Percentiles rank a stretch among this genome's conserved stretches.
phyloP scores from a whole-genome alignment of 2,113 vertebrate species.

The Dasyornis broadbenti region DNA sequence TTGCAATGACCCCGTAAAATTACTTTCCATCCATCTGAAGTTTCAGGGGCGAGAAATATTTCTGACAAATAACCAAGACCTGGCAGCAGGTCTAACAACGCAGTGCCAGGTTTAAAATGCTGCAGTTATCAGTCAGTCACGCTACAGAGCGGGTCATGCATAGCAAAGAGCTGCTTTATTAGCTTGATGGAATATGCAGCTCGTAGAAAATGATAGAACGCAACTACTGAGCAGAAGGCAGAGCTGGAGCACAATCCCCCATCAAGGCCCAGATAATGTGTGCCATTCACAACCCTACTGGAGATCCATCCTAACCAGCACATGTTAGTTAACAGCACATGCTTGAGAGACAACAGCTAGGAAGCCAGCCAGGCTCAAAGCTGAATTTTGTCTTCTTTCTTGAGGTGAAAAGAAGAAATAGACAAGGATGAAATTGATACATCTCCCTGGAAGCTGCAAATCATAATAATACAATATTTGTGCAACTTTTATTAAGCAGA shows the following conservation, averaged over 20 bases:
- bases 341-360: not conserved
- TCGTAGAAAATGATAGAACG: constrained; percentile 10
- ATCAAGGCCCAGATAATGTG: not conserved
- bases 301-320: not conserved
- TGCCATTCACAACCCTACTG: not conserved
- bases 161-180: constrained; percentile 66
- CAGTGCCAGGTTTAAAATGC: constrained; percentile 19
- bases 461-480: not conserved
- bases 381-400: not conserved
- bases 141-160: constrained; percentile 20
- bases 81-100: constrained; percentile 31
- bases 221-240: not conserved
- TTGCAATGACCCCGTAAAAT: not conserved
- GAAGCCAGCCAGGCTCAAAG: not conserved
- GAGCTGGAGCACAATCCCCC: not conserved
- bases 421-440: not conserved
- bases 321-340: not conserved
- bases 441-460: not conserved
- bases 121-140: constrained; percentile 54
- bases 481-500: not conserved
- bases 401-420: not conserved
- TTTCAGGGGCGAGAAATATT: constrained; percentile 19
- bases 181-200: constrained; percentile 34
- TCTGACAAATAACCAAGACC: constrained; percentile 11
- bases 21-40: not conserved